A percentile compares a stretch with the other conserved stretches of the same genome.
Conservation (phyloP, 2,797 vertebrate genomes). For the Nannoperca obscura region DNA sequence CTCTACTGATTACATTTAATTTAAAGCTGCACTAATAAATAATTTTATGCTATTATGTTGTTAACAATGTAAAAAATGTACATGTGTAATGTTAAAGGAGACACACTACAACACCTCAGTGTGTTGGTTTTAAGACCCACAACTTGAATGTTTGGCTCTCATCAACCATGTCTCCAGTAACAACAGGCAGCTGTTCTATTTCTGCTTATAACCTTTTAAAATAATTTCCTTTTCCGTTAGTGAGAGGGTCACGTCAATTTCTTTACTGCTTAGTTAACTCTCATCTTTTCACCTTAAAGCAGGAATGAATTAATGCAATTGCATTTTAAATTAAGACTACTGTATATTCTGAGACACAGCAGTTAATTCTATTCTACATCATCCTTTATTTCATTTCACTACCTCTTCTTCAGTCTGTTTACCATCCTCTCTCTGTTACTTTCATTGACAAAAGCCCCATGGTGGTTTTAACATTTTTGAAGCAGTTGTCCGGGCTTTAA, state of each 20-base stretch:
- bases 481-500: constrained; percentile 69
- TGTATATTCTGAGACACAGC: constrained; percentile 17
- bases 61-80: background rate
- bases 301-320: constrained; percentile 11
- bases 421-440: constrained; percentile 8
- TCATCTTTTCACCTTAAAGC: background rate
- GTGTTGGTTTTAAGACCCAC: background rate
- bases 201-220: background rate
- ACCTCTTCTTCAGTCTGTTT: constrained; percentile 8
- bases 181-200: background rate
- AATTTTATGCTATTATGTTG: too few species aligned
- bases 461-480: constrained; percentile 69
- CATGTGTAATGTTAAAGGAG: background rate
- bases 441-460: constrained; percentile 55
- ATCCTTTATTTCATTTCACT: constrained; percentile 25
- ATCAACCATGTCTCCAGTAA: too few species aligned
- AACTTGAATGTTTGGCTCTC: background rate
- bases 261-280: background rate
- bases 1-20: background rate
- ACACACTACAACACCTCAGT: background rate
- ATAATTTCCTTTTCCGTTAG: background rate
- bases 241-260: background rate
- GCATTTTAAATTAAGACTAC: background rate
- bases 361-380: constrained; percentile 12
- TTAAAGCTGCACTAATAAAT: background rate